Conservation (phyloP, 2,888 invertebrate species). For the Eupithecia dodoneata region DNA sequence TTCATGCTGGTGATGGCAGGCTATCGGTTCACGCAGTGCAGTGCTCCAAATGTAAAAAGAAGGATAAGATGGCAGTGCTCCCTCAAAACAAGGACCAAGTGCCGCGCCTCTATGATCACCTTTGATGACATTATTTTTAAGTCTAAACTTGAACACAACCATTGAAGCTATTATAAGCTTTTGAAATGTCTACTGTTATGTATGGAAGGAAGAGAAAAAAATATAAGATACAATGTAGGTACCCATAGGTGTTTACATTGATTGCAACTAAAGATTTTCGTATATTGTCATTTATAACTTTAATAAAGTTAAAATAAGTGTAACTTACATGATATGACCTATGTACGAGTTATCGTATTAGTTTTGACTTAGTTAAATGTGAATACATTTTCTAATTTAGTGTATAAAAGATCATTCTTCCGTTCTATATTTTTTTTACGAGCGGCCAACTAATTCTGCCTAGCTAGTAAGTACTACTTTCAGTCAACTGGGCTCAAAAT, state of each 20-base stretch:
- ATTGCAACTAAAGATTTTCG: neutral
- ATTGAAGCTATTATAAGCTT: constrained; percentile 14
- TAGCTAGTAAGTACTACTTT: neutral
- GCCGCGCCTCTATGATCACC: constrained; percentile 53
- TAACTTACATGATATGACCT: neutral
- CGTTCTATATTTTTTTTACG: neutral
- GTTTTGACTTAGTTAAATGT: neutral
- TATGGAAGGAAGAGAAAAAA: neutral
- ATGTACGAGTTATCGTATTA: no score
- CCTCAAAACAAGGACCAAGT: constrained; percentile 50
- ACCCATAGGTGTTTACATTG: neutral
- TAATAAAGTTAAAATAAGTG: neutral
- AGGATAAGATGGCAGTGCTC: constrained; percentile 52
- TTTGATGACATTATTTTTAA: constrained; percentile 40
- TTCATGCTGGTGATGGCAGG: constrained; percentile 59
- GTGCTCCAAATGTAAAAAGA: constrained; percentile 46
- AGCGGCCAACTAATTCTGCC: neutral
- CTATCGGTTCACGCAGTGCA: constrained; percentile 60
- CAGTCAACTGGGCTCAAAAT: neutral
- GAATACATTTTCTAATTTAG: neutral
- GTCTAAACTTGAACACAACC: constrained; percentile 45
- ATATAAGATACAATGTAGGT: neutral
- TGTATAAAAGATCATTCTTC: neutral
- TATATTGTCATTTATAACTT: neutral
- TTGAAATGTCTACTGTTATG: neutral